These are phyloP conservation scores for Pelobates fuscus DNA, from an alignment of 2,113 vertebrate genomes.

Conservation along the genomic window DNA sequence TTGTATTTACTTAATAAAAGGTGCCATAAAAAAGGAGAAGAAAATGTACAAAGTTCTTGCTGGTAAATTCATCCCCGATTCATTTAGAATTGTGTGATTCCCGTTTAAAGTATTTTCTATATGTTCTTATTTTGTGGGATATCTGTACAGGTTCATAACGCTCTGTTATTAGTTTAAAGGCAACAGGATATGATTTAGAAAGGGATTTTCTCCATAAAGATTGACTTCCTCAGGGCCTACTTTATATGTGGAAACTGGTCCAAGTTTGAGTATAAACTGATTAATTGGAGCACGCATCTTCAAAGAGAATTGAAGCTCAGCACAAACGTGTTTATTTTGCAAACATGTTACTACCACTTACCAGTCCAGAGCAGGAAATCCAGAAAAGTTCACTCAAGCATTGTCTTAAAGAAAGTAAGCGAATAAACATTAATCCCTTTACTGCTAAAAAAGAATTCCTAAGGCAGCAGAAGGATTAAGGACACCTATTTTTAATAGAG, in stretches of 20 bases:
- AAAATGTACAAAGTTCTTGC: constrained; percentile 2
- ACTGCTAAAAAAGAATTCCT: constrained; percentile 1
- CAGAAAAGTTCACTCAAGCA: not conserved
- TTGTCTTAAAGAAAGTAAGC: constrained; percentile 26
- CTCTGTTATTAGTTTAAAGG: constrained; percentile 34
- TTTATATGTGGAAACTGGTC: constrained; percentile 38
- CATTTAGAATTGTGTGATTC: not conserved
- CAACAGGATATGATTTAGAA: constrained; percentile 49
- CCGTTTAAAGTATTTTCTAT: not conserved
- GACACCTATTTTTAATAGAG: not conserved
- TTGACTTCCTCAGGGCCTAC: constrained; percentile 47
- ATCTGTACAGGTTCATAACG: constrained; percentile 14
- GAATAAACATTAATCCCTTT: constrained; percentile 11
- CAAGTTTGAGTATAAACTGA: constrained; percentile 37
- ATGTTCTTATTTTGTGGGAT: constrained; percentile 27
- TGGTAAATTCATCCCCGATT: constrained; percentile 19
- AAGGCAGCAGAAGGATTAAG: not conserved
- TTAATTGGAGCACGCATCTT: constrained; percentile 26
- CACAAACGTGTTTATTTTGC: constrained; percentile 41
- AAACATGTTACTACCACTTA: constrained; percentile 31
- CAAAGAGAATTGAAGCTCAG: constrained; percentile 14
- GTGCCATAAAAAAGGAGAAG: not conserved
- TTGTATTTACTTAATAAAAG: constrained; percentile 45
- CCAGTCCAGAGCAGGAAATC: constrained; percentile 36
- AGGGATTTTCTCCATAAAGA: constrained; percentile 49